Evolutionary conservation across 2,113 vertebrate genomes (phyloP).

Genomic region (Glaucidium brasilianum): DNA sequence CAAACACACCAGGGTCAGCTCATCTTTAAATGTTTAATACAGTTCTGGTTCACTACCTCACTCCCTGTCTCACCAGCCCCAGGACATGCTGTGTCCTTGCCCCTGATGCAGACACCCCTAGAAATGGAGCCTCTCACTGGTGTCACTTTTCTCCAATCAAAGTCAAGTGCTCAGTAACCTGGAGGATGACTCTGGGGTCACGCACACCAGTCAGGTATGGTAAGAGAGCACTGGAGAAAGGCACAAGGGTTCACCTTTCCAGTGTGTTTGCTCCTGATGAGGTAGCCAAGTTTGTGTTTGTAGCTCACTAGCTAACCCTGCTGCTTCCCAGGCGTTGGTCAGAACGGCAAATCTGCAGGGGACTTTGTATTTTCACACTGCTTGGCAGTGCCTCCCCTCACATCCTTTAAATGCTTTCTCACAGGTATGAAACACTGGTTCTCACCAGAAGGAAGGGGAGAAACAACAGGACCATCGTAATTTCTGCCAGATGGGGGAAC

Average conservation of each 20-base stretch:
- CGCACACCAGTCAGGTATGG: accelerated
- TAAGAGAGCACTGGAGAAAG: background rate
- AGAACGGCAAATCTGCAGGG: background rate
- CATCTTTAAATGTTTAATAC: slow-evolving; percentile 56
- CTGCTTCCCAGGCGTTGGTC: background rate
- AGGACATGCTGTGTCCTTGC: background rate
- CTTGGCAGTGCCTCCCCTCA: background rate
- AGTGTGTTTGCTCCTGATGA: background rate
- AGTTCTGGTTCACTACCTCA: background rate
- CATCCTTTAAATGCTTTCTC: background rate
- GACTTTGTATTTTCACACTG: background rate
- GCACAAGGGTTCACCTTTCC: background rate
- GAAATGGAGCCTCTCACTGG: slow-evolving; percentile 37
- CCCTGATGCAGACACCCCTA: slow-evolving; percentile 37
- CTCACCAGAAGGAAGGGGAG: background rate
- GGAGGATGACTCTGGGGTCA: background rate
- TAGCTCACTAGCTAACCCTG: background rate
- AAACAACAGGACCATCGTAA: background rate
- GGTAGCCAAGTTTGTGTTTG: background rate
- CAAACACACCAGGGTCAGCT: slow-evolving; percentile 13
- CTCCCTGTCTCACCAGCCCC: background rate
- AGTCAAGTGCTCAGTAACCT: slow-evolving; percentile 45
- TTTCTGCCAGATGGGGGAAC: background rate
- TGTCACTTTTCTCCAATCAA: slow-evolving; percentile 50
- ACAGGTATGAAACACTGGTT: background rate